Percentiles rank a stretch among this genome's conserved stretches.
These are phyloP conservation scores for Eclectus roratus DNA, from an alignment of 2,113 vertebrate genomes.

Conservation along the genomic window DNA sequence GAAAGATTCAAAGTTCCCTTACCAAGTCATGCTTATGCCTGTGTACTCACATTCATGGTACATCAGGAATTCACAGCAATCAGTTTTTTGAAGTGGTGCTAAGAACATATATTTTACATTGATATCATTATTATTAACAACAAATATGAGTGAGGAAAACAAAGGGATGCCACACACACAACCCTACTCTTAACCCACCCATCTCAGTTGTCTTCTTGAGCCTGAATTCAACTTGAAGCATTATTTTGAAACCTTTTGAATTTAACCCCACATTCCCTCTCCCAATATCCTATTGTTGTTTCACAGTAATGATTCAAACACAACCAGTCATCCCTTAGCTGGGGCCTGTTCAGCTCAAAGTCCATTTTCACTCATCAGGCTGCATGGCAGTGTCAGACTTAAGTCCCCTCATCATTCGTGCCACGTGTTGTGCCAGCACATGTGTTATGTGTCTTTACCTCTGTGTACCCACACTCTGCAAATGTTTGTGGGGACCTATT, in stretches of 20 bases:
- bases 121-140: not conserved
- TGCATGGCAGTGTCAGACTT: not conserved
- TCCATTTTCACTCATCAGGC: not conserved
- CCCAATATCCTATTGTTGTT: not conserved
- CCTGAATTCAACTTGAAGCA: not conserved
- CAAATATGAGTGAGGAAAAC: not conserved
- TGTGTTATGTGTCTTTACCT: not conserved
- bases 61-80: not conserved
- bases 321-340: not conserved
- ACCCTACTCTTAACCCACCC: not conserved
- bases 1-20: not conserved
- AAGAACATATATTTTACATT: not conserved
- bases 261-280: not conserved
- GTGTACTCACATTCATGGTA: not conserved
- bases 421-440: accelerated
- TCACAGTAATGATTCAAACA: not conserved
- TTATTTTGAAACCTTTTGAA: not conserved
- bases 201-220: not conserved
- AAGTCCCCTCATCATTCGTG: accelerated
- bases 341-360: not conserved
- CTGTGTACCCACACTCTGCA: not conserved
- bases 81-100: not conserved
- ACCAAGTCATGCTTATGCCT: not conserved
- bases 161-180: not conserved
- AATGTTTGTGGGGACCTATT: not conserved